These are phyloP conservation scores for Megamerina dolium DNA, from an alignment of 2,888 invertebrate genomes.

Conservation along the genomic window DNA sequence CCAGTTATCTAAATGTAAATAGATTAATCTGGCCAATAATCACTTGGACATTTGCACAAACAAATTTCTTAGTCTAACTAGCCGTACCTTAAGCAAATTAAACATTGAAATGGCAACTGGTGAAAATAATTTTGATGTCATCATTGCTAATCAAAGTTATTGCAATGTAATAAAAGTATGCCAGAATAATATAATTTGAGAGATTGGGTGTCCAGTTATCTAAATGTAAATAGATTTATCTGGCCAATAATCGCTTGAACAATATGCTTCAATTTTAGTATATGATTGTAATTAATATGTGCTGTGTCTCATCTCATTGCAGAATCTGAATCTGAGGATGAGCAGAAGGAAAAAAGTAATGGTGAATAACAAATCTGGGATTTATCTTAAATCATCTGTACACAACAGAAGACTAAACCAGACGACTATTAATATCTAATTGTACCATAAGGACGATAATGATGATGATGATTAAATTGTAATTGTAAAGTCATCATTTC, in stretches of 20 bases:
- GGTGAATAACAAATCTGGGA: constrained; percentile 31
- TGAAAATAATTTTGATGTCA: constrained; percentile 26
- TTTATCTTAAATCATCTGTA: not conserved
- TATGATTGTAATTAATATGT: not conserved
- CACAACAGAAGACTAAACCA: too few relatives aligned
- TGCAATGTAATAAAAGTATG: constrained; percentile 28
- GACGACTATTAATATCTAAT: too few relatives aligned
- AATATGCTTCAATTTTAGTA: too few relatives aligned
- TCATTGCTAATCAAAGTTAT: constrained; percentile 17
- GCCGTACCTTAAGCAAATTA: too few relatives aligned
- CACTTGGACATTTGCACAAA: too few relatives aligned
- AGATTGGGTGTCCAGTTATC: constrained; percentile 37
- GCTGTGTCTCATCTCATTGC: constrained; percentile 17
- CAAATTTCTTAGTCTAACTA: too few relatives aligned
- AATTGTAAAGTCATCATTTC: too few relatives aligned
- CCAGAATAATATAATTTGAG: constrained; percentile 34
- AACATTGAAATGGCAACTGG: constrained; percentile 18
- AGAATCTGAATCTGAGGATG: constrained; percentile 50
- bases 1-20: too few relatives aligned
- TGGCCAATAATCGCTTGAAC: constrained; percentile 16
- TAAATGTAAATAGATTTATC: constrained; percentile 16
- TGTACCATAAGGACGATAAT: too few relatives aligned
- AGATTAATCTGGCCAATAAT: too few relatives aligned
- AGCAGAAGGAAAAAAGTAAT: constrained; percentile 33
- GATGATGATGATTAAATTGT: too few relatives aligned